Conservation (phyloP, 2,888 invertebrate species). For the Aquatica leii region DNA sequence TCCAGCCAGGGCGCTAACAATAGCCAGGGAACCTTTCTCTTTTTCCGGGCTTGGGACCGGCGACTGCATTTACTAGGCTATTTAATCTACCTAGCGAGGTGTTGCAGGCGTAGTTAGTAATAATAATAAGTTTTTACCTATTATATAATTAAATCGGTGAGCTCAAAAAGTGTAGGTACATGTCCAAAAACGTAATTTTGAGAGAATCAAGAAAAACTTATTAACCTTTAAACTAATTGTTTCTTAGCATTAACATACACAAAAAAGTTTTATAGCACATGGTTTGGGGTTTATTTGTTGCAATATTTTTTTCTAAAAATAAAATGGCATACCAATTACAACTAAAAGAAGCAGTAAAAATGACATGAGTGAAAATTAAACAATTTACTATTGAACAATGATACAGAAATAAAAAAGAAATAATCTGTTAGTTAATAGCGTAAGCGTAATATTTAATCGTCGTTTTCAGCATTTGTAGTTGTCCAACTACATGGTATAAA, state of each 20-base stretch:
- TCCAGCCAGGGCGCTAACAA: not conserved
- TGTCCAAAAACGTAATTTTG: constrained; percentile 23
- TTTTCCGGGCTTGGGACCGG: not conserved
- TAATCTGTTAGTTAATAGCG: not conserved
- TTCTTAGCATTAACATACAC: constrained; percentile 1
- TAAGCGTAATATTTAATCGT: constrained; percentile 17
- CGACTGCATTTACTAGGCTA: not conserved
- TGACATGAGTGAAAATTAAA: not conserved
- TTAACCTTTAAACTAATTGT: constrained; percentile 10
- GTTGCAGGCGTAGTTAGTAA: not conserved
- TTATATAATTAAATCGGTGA: constrained; percentile 28
- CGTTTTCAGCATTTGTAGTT: no score
- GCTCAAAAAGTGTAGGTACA: constrained; percentile 20
- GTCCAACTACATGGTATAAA: no score
- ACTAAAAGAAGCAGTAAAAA: not conserved
- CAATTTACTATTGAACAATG: not conserved
- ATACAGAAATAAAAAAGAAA: no score
- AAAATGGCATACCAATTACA: constrained; percentile 4
- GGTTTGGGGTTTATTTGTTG: not conserved
- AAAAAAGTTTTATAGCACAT: constrained; percentile 7
- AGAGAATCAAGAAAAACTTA: constrained; percentile 16
- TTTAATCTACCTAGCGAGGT: not conserved
- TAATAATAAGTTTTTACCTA: no score
- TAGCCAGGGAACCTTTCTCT: not conserved
- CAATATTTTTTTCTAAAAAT: not conserved